Conservation (phyloP, 35 echinoderm and acorn worm genomes). For the Chiridota heheva region DNA sequence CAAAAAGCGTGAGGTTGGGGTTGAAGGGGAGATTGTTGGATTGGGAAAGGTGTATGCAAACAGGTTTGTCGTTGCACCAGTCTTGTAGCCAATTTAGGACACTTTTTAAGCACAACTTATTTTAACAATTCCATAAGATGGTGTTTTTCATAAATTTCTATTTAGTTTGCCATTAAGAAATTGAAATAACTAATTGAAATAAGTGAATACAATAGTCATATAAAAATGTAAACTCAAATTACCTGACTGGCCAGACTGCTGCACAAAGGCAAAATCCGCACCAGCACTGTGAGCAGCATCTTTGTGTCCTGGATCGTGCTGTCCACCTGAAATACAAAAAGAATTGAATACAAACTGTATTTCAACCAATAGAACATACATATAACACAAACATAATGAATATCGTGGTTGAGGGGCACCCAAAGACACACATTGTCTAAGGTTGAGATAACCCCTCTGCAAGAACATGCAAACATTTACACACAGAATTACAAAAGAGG, state of each 20-base stretch:
- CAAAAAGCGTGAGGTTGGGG: too few species aligned
- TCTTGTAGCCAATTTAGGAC: too few species aligned
- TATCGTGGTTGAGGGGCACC: neutral
- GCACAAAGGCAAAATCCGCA: constrained; percentile 74
- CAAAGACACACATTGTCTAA: neutral
- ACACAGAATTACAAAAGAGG: neutral
- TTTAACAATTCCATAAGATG: too few species aligned
- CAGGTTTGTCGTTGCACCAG: too few species aligned
- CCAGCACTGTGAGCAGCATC: constrained; percentile 69
- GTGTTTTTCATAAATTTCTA: too few species aligned
- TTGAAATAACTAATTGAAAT: too few species aligned
- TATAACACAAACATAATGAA: neutral
- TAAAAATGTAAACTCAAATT: too few species aligned
- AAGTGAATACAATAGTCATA: too few species aligned
- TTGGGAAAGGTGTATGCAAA: too few species aligned
- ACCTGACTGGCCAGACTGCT: constrained; percentile 80
- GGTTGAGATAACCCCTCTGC: neutral
- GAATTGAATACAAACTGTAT: constrained; percentile 3
- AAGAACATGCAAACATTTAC: neutral
- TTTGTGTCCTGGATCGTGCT: constrained; percentile 93
- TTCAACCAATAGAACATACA: neutral
- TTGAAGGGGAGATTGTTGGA: too few species aligned
- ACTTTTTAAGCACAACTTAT: too few species aligned
- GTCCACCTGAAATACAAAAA: constrained; percentile 66
- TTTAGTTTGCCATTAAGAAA: too few species aligned